Percentiles rank a stretch among this genome's conserved stretches.
Evolutionary conservation across 1,140 invertebrate genomes (phyloP).

Genomic region (Babylonia areolata): DNA sequence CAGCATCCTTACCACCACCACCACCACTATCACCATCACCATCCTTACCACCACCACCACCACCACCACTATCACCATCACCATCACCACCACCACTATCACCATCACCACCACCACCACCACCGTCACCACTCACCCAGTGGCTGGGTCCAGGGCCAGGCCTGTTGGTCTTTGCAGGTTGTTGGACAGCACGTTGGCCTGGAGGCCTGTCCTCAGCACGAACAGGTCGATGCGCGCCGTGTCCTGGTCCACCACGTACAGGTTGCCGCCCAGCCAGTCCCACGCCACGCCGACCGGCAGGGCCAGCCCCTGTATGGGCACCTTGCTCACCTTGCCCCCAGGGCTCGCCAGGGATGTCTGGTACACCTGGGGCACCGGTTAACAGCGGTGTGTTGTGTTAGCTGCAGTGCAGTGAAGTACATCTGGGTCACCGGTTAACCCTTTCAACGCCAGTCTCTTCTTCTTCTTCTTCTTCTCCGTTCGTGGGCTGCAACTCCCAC

Average conservation of each 20-base stretch:
- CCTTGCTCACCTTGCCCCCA: neutral
- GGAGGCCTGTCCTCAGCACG: constrained; percentile 88
- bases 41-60: too few relatives aligned
- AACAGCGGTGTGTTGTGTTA: too few relatives aligned
- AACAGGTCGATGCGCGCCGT: constrained; percentile 95
- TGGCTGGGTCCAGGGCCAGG: constrained; percentile 92
- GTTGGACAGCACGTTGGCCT: constrained; percentile 87
- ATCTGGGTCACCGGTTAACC: constrained; percentile 46
- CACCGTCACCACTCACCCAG: constrained; percentile 84
- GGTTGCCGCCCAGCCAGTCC: constrained; percentile 97
- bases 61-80: too few relatives aligned
- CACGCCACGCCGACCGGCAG: constrained; percentile 90
- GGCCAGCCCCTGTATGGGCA: constrained; percentile 60
- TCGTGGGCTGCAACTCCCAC: too few relatives aligned
- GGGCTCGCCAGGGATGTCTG: constrained; percentile 74
- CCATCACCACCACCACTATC: too few relatives aligned
- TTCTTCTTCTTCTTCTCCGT: too few relatives aligned
- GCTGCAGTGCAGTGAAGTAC: too few relatives aligned
- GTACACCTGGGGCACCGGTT: constrained; percentile 71
- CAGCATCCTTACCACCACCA: too few relatives aligned
- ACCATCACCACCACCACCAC: too few relatives aligned
- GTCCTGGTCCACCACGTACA: constrained; percentile 95
- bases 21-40: too few relatives aligned
- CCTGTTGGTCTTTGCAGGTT: constrained; percentile 94
- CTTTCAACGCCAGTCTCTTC: too few relatives aligned